Evolutionary conservation across 1,140 invertebrate species (phyloP).

Genomic region (Kradibia gibbosae): DNA sequence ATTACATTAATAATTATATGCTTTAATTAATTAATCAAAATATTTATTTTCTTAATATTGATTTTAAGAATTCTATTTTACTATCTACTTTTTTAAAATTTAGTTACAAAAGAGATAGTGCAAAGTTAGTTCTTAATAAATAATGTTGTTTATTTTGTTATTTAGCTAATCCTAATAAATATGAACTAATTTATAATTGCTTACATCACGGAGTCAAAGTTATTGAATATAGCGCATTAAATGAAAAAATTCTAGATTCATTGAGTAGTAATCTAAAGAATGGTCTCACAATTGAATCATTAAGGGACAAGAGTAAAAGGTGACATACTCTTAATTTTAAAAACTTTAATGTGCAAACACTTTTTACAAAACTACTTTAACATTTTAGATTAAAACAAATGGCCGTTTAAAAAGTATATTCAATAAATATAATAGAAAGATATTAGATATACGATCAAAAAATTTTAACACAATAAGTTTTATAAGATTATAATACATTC

Average conservation of each 20-base stretch:
- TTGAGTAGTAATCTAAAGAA: constrained; percentile 10
- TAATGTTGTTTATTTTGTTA: no score
- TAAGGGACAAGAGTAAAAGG: constrained; percentile 7
- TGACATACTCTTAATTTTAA: not conserved
- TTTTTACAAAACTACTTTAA: not conserved
- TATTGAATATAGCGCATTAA: not conserved
- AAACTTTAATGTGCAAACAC: not conserved
- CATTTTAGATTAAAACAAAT: constrained; percentile 22
- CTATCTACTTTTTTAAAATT: no score
- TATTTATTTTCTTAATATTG: not conserved
- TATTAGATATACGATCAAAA: no score
- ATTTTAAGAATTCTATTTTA: no score
- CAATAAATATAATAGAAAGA: constrained; percentile 7
- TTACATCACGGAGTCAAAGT: not conserved
- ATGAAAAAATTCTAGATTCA: not conserved
- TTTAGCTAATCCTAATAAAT: constrained; percentile 24
- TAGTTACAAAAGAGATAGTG: no score
- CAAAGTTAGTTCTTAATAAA: no score
- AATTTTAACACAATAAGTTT: not conserved
- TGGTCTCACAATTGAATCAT: not conserved
- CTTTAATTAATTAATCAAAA: no score
- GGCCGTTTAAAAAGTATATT: not conserved
- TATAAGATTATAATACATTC: not conserved
- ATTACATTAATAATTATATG: no score
- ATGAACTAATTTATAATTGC: constrained; percentile 15